Evolutionary conservation across 2,113 vertebrate genomes (phyloP).

Genomic region (Pardalotus punctatus): DNA sequence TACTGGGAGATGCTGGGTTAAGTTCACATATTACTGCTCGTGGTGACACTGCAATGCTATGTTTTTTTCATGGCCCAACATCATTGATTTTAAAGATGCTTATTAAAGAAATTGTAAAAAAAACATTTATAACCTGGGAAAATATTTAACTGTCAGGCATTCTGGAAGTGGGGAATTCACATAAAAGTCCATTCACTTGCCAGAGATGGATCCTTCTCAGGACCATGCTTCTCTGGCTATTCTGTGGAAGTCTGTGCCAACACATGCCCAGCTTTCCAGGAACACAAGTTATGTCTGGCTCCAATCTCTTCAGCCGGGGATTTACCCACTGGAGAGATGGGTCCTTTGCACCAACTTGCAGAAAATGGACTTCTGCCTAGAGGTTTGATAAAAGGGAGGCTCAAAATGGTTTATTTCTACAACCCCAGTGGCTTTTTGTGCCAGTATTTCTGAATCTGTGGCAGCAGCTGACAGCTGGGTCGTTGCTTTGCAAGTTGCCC

Average conservation of each 20-base stretch:
- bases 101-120: not conserved
- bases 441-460: rapidly evolving
- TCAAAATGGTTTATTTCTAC: not conserved
- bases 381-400: not conserved
- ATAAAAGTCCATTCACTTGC: rapidly evolving
- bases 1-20: not conserved
- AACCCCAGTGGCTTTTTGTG: not conserved
- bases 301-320: not conserved
- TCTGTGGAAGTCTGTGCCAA: not conserved
- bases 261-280: not conserved
- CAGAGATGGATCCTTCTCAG: not conserved
- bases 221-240: not conserved
- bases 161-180: not conserved
- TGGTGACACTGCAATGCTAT: not conserved
- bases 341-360: not conserved
- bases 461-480: not conserved
- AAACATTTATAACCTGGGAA: not conserved
- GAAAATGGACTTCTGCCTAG: not conserved
- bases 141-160: not conserved
- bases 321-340: not conserved
- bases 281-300: not conserved
- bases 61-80: not conserved
- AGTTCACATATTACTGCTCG: not conserved
- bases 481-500: not conserved
- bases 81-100: not conserved